Percentiles rank a stretch among this genome's conserved stretches.
Evolutionary conservation across 2,888 invertebrate genomes (phyloP).

Genomic region (Altica lythri): DNA sequence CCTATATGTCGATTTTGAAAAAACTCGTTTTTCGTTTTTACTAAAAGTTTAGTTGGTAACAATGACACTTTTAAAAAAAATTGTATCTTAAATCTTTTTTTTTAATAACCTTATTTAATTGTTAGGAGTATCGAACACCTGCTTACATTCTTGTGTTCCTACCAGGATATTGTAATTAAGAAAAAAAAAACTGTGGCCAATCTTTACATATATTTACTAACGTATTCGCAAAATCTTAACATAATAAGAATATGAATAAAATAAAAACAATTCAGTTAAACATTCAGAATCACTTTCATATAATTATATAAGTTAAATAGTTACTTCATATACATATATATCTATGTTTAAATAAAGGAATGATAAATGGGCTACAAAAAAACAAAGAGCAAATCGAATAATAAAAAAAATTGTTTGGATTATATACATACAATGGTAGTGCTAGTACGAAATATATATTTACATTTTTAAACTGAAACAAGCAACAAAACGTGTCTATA

Average conservation of each 20-base stretch:
- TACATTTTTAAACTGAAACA: constrained; percentile 24
- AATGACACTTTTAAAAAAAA: too few relatives aligned
- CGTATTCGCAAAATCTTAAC: constrained; percentile 26
- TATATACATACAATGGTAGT: constrained; percentile 29
- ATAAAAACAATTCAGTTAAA: constrained; percentile 22
- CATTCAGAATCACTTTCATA: constrained; percentile 24
- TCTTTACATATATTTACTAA: constrained; percentile 23
- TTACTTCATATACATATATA: constrained; percentile 34
- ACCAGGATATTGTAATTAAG: too few relatives aligned
- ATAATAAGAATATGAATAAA: constrained; percentile 21
- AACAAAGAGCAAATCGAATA: constrained; percentile 21
- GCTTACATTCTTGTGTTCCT: too few relatives aligned
- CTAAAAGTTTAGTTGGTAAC: too few relatives aligned
- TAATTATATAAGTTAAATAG: constrained; percentile 34
- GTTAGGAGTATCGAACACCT: too few relatives aligned
- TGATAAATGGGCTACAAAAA: constrained; percentile 29
- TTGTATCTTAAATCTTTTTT: too few relatives aligned
- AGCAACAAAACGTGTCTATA: constrained; percentile 21
- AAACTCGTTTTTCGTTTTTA: too few relatives aligned
- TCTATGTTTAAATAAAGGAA: constrained; percentile 33
- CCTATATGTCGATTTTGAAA: too few relatives aligned
- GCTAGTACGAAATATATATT: constrained; percentile 28
- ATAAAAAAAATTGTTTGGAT: constrained; percentile 24
- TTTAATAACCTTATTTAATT: too few relatives aligned
- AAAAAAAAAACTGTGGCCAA: too few relatives aligned